Conservation (phyloP, 2,113 vertebrate genomes). For the Leptosomus discolor region DNA sequence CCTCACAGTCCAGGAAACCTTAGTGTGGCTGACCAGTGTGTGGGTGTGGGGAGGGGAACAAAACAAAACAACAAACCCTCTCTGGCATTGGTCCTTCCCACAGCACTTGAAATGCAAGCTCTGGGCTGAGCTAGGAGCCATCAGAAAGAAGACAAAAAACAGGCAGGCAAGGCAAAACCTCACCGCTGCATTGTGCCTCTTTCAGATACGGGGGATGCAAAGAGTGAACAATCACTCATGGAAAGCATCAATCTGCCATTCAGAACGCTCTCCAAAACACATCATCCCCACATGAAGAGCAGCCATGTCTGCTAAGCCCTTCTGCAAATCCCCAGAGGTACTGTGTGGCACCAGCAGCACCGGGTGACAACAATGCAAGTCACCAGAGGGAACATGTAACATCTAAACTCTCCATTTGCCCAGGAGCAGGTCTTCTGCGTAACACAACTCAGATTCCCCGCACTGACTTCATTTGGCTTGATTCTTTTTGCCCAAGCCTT, state of each 20-base stretch:
- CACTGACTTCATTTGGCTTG: neutral
- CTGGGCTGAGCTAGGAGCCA: neutral
- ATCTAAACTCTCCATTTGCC: neutral
- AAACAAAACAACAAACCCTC: neutral
- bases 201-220: neutral
- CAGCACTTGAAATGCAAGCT: neutral
- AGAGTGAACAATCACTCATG: accelerated
- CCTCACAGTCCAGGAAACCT: slow-evolving; percentile 36
- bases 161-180: neutral
- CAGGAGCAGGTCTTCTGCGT: neutral
- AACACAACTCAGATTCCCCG: neutral
- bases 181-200: neutral
- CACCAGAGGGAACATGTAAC: accelerated
- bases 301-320: neutral
- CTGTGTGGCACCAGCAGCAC: neutral
- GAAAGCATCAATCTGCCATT: neutral
- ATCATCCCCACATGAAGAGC: neutral
- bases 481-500: neutral
- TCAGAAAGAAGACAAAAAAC: neutral
- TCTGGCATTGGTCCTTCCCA: neutral
- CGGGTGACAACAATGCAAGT: neutral
- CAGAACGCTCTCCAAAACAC: neutral
- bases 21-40: neutral
- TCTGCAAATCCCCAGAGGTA: neutral
- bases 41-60: neutral